Evolutionary conservation across 2,797 vertebrate genomes (phyloP), one percentile per base, ranked within the genome.

Genomic region (Cryptoprocta ferox): DNA sequence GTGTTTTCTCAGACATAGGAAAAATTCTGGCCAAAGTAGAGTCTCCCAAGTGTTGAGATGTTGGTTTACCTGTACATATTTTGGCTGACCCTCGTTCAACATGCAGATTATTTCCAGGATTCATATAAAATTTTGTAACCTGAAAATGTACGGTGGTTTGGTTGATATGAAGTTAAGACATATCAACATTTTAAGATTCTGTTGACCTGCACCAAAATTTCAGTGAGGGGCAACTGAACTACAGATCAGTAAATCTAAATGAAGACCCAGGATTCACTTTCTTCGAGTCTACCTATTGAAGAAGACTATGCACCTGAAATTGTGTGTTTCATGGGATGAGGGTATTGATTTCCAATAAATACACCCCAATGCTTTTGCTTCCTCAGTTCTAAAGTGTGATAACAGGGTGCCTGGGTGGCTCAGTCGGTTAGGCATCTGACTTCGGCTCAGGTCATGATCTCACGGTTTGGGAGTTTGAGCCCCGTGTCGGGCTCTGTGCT

Each of bases 31-130:
- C 13, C 3, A 89, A 65, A 85, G 28, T 35, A 19, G 19, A 68
- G 37, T 59, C 53, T 75, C 28, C 28, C 28, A 8, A 16, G 19
- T 89, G 14, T 42, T 95, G 68, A 90, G 87, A 78, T n/a, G 1
- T 63, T 59, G 10, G 6, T 35, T 68, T 4, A 9, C 4, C 7
- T 75, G 50, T 56, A 66, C 11, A 3, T 50, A 45, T 80, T 81
- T 80, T 56, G 28, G 30, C 42, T 73, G 6, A 86, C 35, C 61
- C 28, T 80, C 2, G 5, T 63, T 35, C 3, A 53, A 73, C 2
- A 39, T 59, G 13, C 19, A 83, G 50, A 93, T 94, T 89, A 78
- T 28, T 92, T 88, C 45, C 13, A 96, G 75, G 15, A 80, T 53
- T 88, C 13, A 12, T 61, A 70, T 45, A 42, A 63, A 96, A 71